Conservation (phyloP, 1,140 invertebrate genomes). For the Bombus consobrinus region DNA sequence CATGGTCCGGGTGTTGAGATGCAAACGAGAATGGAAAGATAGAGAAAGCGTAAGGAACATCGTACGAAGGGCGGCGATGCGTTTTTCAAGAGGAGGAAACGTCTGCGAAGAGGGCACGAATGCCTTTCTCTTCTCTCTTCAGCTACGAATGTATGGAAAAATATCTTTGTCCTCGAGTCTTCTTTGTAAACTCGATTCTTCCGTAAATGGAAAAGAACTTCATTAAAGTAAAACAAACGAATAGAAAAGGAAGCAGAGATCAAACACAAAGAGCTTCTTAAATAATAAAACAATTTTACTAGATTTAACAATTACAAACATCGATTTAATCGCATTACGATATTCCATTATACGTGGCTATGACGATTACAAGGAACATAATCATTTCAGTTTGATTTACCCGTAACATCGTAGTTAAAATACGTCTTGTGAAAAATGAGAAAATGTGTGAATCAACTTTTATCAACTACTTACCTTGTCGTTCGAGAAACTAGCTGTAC, state of each 20-base stretch:
- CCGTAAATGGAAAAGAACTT: not conserved
- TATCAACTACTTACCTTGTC: too few species aligned
- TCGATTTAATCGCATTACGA: too few species aligned
- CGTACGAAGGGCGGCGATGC: conserved; percentile 20
- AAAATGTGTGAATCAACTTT: too few species aligned
- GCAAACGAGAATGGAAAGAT: conserved; percentile 28
- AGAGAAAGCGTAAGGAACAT: not conserved
- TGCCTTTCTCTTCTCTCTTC: conserved; percentile 13
- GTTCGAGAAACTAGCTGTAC: too few species aligned
- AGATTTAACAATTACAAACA: too few species aligned
- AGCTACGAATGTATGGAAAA: conserved; percentile 32
- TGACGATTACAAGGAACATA: too few species aligned
- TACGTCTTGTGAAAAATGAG: too few species aligned
- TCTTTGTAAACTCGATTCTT: not conserved
- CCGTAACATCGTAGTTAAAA: too few species aligned
- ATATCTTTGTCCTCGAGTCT: not conserved
- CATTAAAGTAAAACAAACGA: not conserved
- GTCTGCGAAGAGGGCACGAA: conserved; percentile 34
- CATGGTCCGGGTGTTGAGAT: conserved; percentile 15
- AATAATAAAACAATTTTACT: too few species aligned
- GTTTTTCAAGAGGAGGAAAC: conserved; percentile 30
- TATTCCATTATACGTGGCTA: too few species aligned
- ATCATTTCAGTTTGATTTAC: too few species aligned
- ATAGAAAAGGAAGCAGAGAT: not conserved
- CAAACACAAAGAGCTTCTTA: too few species aligned